These are phyloP conservation scores for Agelastica alni DNA, from an alignment of 2,888 invertebrate species.

Conservation along the genomic window DNA sequence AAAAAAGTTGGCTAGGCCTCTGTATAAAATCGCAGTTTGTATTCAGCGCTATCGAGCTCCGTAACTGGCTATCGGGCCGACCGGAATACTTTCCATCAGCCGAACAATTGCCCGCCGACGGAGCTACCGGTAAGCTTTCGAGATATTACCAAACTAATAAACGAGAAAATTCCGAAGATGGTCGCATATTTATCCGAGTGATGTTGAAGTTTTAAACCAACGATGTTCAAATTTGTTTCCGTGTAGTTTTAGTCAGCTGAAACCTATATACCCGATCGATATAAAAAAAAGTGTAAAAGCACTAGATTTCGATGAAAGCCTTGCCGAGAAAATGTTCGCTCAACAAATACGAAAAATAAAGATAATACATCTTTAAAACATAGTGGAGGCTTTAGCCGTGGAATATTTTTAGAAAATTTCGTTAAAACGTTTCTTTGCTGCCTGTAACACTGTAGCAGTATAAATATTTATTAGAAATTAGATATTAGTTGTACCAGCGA, in stretches of 20 bases:
- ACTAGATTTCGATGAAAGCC: too few relatives aligned
- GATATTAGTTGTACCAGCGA: too few relatives aligned
- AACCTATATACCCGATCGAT: too few relatives aligned
- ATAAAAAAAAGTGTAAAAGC: too few relatives aligned
- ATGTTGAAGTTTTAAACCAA: neutral
- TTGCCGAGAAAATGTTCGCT: too few relatives aligned
- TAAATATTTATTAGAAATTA: too few relatives aligned
- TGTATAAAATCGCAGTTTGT: constrained; percentile 45
- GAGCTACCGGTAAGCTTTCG: constrained; percentile 40
- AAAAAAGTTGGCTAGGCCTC: constrained; percentile 25
- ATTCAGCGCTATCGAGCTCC: constrained; percentile 43
- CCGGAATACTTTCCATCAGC: constrained; percentile 48
- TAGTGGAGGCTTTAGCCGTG: too few relatives aligned
- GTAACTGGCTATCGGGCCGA: constrained; percentile 43
- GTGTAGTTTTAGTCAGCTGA: neutral
- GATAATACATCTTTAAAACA: too few relatives aligned
- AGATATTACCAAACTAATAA: constrained; percentile 42
- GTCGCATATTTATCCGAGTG: neutral
- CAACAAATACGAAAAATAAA: too few relatives aligned
- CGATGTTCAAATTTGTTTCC: neutral
- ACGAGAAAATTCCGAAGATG: constrained; percentile 15
- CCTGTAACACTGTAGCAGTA: too few relatives aligned
- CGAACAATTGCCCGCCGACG: constrained; percentile 38
- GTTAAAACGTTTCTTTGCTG: too few relatives aligned
- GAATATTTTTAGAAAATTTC: too few relatives aligned